Evolutionary conservation across 1,140 invertebrate species (phyloP), one percentile per base, ranked within the genome.

Genomic region (Periplaneta americana): DNA sequence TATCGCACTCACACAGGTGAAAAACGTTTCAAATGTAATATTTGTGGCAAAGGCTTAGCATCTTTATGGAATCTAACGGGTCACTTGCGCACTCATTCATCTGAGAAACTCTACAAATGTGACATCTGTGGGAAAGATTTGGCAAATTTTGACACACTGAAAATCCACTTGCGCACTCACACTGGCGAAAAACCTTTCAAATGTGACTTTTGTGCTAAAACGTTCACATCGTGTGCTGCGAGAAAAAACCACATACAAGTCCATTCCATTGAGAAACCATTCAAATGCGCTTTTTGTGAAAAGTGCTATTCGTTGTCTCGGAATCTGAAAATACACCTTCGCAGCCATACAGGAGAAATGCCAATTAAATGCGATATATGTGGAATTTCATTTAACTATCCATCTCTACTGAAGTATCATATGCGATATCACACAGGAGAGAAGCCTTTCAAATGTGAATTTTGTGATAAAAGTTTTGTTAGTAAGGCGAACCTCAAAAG

Each of bases 251-350:
- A 94, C 83, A 88, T 92, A 77, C 87, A 92, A 81, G 91, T 90
- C 48, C 93, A 94, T 84, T 91, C 94, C 0, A 94, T 93, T 0
- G 93, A 95, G 83, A 92, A 93, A 80, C 93, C 94, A 1, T 37
- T 87, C 86, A 74, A 76, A 15, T 85, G 85, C 79, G 84, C 83
- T 9, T 86, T 87, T 79, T 85, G 84, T 78, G 80, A 78, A 17
- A 84, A 75, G 81, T 18, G 35, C 28, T 84, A 83, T 80, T 48
- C 82, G 13, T 82, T 83, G 83, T 32, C 66, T 11, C 81, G 82
- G 6, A 74, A 74, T 3, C 79, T 84, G 34, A 75, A 78, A 37
- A 83, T 81, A 11, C 83, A 84, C 79, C 78, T 75, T 79, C 15
- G 84, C 79, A 34, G 34, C 28, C 81, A 82, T 36, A 91, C 91